Conservation (phyloP, 2,113 vertebrate species). For the Tichodroma muraria region DNA sequence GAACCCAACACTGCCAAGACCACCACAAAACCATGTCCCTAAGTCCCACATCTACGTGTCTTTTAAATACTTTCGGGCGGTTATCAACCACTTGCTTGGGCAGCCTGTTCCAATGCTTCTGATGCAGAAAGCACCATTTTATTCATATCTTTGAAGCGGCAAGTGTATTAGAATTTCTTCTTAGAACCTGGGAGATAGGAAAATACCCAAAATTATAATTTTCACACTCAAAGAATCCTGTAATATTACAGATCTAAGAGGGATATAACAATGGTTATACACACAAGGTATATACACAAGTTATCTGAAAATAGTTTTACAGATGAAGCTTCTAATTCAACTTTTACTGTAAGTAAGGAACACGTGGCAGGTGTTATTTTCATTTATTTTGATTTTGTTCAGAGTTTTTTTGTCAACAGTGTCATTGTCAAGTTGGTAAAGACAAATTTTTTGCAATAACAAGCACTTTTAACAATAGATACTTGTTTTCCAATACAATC, state of each 20-base stretch:
- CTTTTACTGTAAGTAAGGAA: neutral
- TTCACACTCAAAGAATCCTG: neutral
- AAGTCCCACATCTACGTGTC: rapidly evolving
- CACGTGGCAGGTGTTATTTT: neutral
- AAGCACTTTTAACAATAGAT: neutral
- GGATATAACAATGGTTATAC: neutral
- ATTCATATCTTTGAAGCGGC: neutral
- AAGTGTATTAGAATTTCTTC: neutral
- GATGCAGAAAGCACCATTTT: neutral
- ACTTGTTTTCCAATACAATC: neutral
- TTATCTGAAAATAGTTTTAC: neutral
- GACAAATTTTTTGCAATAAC: neutral
- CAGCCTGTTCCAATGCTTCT: neutral
- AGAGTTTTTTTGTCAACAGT: neutral
- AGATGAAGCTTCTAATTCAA: neutral
- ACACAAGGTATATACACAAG: neutral
- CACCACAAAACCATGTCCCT: neutral
- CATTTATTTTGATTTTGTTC: neutral
- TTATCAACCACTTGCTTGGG: neutral
- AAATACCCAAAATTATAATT: neutral
- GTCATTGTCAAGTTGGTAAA: neutral
- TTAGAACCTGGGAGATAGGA: neutral
- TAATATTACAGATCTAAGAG: neutral
- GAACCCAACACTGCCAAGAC: neutral
- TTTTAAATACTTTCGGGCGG: neutral